phyloP scores from a whole-genome alignment of 2,113 vertebrate species.

The Rynchops niger region DNA sequence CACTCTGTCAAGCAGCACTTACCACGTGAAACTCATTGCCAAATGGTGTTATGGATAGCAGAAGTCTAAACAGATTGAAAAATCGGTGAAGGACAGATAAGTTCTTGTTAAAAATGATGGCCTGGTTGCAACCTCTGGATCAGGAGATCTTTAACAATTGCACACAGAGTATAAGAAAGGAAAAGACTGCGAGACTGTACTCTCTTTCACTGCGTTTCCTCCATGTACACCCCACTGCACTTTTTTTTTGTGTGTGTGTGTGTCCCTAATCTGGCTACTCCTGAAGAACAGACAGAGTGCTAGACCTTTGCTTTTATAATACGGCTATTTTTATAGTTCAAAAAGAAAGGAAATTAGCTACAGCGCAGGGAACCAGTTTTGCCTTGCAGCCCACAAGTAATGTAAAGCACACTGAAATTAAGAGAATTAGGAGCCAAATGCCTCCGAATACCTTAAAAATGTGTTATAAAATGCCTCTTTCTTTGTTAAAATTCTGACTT shows the following conservation, averaged over 20 bases:
- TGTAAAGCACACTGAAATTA: neutral
- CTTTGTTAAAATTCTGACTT: neutral
- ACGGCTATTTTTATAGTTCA: conserved; percentile 17
- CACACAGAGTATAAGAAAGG: neutral
- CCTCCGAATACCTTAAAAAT: neutral
- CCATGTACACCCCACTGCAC: too few relatives aligned
- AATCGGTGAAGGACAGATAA: conserved; percentile 45
- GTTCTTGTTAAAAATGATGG: conserved; percentile 52
- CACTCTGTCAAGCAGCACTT: conserved; percentile 11
- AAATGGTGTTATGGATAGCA: conserved; percentile 40
- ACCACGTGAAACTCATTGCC: conserved; percentile 1
- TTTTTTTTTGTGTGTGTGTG: neutral
- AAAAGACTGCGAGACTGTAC: neutral
- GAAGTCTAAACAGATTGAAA: conserved; percentile 57
- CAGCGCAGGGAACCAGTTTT: neutral
- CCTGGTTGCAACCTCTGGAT: conserved; percentile 19
- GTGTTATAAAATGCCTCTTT: neutral
- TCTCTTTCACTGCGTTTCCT: neutral
- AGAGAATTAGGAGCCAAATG: neutral
- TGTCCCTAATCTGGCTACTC: neutral
- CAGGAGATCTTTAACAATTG: conserved; percentile 28
- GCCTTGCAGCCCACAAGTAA: neutral
- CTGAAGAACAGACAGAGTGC: neutral
- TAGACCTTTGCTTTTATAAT: neutral
- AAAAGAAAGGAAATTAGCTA: conserved; percentile 1